Base-by-base conservation (phyloP, 1,140 invertebrate genomes). In the Ptiloglossa arizonensis region DNA sequence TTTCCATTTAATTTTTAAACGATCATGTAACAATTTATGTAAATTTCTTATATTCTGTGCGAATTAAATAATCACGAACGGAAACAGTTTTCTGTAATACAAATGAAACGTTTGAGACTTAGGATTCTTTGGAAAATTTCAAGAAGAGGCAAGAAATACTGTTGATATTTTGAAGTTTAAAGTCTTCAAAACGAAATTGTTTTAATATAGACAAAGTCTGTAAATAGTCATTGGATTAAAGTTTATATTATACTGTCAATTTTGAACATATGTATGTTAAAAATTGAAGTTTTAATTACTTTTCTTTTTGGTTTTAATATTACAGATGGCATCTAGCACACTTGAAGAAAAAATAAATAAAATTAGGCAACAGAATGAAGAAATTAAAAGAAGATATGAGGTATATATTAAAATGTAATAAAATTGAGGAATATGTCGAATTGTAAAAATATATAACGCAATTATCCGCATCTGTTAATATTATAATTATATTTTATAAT, bases 261-360 rank as follows among this genome's bases (percentile, higher is more conserved):
- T n/a, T n/a, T n/a, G n/a, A n/a, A n/a, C n/a, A n/a, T 8, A 9
- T 44, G 44, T 17, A 1, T 44, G 4, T 44, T 11, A 15, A n/a
- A 5, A 38, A 48, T 29, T 54, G 50, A 9, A 32, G 50, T 52
- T 32, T n/a, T 13, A 66, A 32, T 0, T 5, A 29, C 38, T 52
- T n/a, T 64, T 0, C 64, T 50, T 57, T 64, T 29, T 46, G 19
- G 9, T 59, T 48, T 0, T 44, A 15, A 71, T 27, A 52, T 83
- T 90, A 56, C 60, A 91, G 87, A 92, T 92, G 91, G 90, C 88
- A 83, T 85, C 83, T 24, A 87, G 19, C 52, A 85, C 88, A 57
- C 86, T 93, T 5, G 93, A 93, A 46, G 91, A 91, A 57, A 92
- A 91, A 75, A 93, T 93, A 27, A 91, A 91, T 70, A 90, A 91